Percentiles rank a stretch among this genome's conserved stretches.
phyloP scores from a whole-genome alignment of 2,888 invertebrate species.

The Kuschelorhynchus macadamiae region DNA sequence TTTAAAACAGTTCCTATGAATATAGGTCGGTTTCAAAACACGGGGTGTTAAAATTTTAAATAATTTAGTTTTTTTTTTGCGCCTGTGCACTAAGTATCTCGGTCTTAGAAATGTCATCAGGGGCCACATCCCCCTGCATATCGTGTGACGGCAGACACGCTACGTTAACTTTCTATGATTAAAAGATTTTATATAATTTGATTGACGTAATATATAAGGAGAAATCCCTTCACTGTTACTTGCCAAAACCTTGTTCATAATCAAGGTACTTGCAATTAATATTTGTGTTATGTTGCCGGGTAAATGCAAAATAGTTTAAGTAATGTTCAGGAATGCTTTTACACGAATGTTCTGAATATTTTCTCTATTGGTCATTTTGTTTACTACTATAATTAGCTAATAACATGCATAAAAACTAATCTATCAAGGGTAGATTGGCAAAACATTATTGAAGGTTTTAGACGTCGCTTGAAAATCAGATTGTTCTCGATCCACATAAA shows the following conservation, averaged over 20 bases:
- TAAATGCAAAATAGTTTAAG: slow-evolving; percentile 32
- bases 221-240: slow-evolving; percentile 45
- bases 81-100: too few relatives aligned
- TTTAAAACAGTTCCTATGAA: too few relatives aligned
- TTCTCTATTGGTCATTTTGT: slow-evolving; percentile 33
- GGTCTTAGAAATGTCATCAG: too few relatives aligned
- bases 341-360: slow-evolving; percentile 31
- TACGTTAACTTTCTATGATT: not conserved
- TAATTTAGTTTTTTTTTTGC: too few relatives aligned
- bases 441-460: not conserved
- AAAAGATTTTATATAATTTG: not conserved
- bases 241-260: slow-evolving; percentile 42
- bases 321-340: slow-evolving; percentile 37
- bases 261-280: slow-evolving; percentile 40
- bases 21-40: too few relatives aligned
- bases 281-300: slow-evolving; percentile 22
- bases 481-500: not conserved
- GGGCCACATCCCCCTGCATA: too few relatives aligned
- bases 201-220: slow-evolving; percentile 29
- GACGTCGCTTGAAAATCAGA: not conserved
- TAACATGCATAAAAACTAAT: slow-evolving; percentile 5
- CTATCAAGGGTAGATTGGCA: not conserved
- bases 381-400: slow-evolving; percentile 34
- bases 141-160: too few relatives aligned
- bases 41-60: too few relatives aligned